Conservation (phyloP, 2,888 invertebrate genomes). For the Idaea dimidiata region DNA sequence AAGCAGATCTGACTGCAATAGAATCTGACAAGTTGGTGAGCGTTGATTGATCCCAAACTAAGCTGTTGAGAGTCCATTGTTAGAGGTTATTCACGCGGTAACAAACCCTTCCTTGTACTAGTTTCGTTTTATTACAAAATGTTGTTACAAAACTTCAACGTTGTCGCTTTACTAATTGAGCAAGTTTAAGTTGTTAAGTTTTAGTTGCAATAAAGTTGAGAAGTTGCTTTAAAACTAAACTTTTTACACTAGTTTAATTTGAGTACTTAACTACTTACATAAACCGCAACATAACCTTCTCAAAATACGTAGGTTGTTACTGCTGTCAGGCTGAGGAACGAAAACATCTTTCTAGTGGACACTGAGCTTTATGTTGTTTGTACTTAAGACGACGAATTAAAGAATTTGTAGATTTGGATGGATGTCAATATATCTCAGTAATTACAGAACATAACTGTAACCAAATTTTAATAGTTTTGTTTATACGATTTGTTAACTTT, state of each 20-base stretch:
- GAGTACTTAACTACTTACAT: background rate
- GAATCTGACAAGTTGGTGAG: background rate
- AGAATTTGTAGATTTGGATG: no score
- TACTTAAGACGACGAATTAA: no score
- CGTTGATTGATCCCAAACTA: background rate
- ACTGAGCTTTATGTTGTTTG: background rate
- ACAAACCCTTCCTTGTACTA: background rate
- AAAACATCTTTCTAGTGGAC: background rate
- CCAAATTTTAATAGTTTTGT: no score
- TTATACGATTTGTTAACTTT: no score
- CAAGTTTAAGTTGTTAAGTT: background rate
- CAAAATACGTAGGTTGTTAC: background rate
- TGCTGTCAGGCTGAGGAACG: background rate
- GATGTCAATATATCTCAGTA: no score
- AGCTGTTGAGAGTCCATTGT: background rate
- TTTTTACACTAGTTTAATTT: conserved; percentile 2
- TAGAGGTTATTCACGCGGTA: background rate
- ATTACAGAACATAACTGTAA: no score
- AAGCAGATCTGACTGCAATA: background rate
- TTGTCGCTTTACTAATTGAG: conserved; percentile 1
- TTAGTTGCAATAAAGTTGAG: conserved; percentile 2
- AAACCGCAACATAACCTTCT: background rate
- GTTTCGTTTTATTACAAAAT: conserved; percentile 1
- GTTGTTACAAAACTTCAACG: background rate
- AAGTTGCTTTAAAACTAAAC: background rate